These are phyloP conservation scores for Heliconius aoede DNA, from an alignment of 2,888 invertebrate species.

Conservation along the genomic window DNA sequence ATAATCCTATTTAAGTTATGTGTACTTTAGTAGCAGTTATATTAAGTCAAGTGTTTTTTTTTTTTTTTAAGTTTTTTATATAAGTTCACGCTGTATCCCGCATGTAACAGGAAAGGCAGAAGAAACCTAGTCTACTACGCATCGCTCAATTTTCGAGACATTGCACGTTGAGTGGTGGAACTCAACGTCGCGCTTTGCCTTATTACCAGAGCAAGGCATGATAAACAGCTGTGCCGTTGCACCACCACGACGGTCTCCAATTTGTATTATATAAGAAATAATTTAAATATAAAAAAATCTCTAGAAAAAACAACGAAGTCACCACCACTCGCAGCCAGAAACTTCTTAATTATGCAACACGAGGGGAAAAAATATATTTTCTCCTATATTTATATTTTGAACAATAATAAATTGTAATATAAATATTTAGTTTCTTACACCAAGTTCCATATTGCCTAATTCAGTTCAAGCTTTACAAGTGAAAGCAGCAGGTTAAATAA, in stretches of 20 bases:
- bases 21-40: background rate
- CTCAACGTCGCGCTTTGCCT: too few relatives aligned
- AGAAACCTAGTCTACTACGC: too few relatives aligned
- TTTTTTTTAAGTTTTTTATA: background rate
- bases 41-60: background rate
- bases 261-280: background rate
- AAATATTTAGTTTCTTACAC: constrained; percentile 1
- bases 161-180: too few relatives aligned
- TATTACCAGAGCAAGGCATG: too few relatives aligned
- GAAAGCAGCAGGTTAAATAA: constrained; percentile 40
- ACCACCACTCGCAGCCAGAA: background rate
- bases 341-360: background rate
- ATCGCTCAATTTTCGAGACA: too few relatives aligned
- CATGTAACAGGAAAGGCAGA: background rate
- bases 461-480: constrained; percentile 33
- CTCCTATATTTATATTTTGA: background rate
- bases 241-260: background rate
- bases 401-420: background rate
- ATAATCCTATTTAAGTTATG: background rate
- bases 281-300: too few relatives aligned
- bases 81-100: background rate
- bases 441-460: constrained; percentile 34
- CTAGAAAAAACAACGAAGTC: background rate
- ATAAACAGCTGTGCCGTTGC: too few relatives aligned
- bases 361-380: background rate